These are phyloP conservation scores for Pseudomyrmex concolor DNA, from an alignment of 1,140 invertebrate genomes.

Conservation along the genomic window DNA sequence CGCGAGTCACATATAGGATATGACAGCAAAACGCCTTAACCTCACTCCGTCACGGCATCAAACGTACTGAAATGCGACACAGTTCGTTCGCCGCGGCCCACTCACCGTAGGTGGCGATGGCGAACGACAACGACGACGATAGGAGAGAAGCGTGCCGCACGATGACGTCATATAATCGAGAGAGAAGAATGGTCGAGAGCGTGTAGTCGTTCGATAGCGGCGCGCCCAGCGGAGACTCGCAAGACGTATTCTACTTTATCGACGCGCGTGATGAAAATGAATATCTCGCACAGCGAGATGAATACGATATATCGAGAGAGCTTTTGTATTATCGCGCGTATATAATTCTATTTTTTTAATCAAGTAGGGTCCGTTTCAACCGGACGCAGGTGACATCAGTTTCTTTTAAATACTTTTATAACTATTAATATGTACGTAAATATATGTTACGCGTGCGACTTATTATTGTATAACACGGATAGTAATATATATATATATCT, in stretches of 20 bases:
- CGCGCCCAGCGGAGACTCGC: not conserved
- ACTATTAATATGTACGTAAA: not conserved
- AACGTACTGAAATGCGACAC: constrained; percentile 65
- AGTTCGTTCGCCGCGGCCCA: constrained; percentile 37
- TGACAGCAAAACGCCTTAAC: constrained; percentile 34
- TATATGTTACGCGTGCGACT: too few relatives aligned
- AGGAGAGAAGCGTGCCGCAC: constrained; percentile 16
- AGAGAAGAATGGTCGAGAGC: not conserved
- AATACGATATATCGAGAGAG: constrained; percentile 5
- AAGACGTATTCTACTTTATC: constrained; percentile 54
- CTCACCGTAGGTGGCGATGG: constrained; percentile 38
- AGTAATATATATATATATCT: too few relatives aligned
- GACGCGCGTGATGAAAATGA: constrained; percentile 6
- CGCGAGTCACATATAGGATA: constrained; percentile 10
- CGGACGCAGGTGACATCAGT: constrained; percentile 15
- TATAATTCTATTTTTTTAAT: not conserved
- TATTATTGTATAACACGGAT: not conserved
- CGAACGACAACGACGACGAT: not conserved
- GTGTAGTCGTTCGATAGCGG: not conserved
- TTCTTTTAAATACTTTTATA: constrained; percentile 29
- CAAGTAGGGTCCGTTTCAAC: not conserved
- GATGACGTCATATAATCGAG: constrained; percentile 24
- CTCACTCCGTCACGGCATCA: constrained; percentile 68
- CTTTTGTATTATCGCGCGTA: not conserved
- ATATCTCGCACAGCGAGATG: not conserved